Evolutionary conservation across 2,797 vertebrate species (phyloP).

Genomic region (Eremophila alpestris): DNA sequence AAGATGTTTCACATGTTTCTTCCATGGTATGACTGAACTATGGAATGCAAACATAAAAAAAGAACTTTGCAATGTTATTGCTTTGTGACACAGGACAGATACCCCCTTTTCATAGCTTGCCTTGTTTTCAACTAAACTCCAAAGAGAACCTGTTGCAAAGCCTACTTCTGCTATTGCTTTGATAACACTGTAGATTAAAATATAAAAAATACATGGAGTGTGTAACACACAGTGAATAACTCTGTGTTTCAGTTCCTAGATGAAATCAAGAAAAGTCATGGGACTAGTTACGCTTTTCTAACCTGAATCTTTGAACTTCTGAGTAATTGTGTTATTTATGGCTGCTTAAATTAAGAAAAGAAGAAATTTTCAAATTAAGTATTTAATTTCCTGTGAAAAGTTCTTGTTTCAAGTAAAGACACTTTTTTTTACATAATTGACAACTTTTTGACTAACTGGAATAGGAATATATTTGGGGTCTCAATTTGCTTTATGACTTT

Average conservation of each 20-base stretch:
- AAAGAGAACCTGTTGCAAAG: not conserved
- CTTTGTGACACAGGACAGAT: not conserved
- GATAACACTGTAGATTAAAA: not conserved
- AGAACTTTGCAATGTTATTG: not conserved
- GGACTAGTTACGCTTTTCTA: not conserved
- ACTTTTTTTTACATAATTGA: not conserved
- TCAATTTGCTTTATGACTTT: not conserved
- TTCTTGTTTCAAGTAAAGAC: not conserved
- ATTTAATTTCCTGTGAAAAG: not conserved
- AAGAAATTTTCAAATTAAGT: not conserved
- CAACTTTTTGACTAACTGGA: not conserved
- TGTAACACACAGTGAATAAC: not conserved
- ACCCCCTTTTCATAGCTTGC: not conserved
- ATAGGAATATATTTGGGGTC: not conserved
- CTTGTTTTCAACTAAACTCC: not conserved
- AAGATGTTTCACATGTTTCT: not conserved
- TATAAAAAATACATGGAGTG: not conserved
- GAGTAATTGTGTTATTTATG: not conserved
- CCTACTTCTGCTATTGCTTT: not conserved
- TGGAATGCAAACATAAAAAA: not conserved
- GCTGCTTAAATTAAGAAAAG: not conserved
- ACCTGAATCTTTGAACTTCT: not conserved
- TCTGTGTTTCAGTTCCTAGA: not conserved
- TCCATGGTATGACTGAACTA: not conserved
- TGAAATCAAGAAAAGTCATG: not conserved